A percentile compares a stretch with the other conserved stretches of the same genome.
These are phyloP conservation scores for Coluber constrictor DNA, from an alignment of 2,797 vertebrate genomes.

Conservation along the genomic window DNA sequence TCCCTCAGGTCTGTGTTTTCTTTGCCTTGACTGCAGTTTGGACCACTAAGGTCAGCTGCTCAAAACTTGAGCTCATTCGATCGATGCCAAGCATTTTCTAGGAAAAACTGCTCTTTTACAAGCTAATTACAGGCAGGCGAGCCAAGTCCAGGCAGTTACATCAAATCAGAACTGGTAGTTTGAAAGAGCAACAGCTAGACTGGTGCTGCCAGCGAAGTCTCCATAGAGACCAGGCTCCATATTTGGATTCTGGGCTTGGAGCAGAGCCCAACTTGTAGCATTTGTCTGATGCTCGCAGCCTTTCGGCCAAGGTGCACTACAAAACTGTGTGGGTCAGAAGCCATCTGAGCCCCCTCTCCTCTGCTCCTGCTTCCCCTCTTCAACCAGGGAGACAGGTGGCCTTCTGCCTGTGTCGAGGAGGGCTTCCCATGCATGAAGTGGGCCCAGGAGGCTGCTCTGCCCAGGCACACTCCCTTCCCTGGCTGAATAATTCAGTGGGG, in stretches of 20 bases:
- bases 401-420: rapidly evolving
- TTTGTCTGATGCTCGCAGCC: background rate
- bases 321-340: background rate
- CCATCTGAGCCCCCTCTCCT: background rate
- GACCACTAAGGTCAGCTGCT: background rate
- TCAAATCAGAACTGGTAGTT: background rate
- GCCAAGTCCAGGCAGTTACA: background rate
- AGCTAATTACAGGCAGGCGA: too few relatives aligned
- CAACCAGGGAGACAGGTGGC: rapidly evolving
- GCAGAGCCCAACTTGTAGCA: background rate
- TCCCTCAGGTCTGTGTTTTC: background rate
- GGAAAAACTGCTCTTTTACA: background rate
- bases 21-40: background rate
- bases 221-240: too few relatives aligned
- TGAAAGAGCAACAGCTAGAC: too few relatives aligned
- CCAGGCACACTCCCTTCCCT: slow-evolving; percentile 30
- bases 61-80: background rate
- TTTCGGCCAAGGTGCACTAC: background rate
- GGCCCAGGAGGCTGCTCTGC: slow-evolving; percentile 24
- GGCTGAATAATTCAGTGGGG: slow-evolving; percentile 69
- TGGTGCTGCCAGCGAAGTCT: background rate
- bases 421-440: background rate
- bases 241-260: background rate
- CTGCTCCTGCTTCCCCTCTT: background rate
- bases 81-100: too few relatives aligned